Evolutionary conservation across 1,140 invertebrate species (phyloP).

Genomic region (Psix sp.): DNA sequence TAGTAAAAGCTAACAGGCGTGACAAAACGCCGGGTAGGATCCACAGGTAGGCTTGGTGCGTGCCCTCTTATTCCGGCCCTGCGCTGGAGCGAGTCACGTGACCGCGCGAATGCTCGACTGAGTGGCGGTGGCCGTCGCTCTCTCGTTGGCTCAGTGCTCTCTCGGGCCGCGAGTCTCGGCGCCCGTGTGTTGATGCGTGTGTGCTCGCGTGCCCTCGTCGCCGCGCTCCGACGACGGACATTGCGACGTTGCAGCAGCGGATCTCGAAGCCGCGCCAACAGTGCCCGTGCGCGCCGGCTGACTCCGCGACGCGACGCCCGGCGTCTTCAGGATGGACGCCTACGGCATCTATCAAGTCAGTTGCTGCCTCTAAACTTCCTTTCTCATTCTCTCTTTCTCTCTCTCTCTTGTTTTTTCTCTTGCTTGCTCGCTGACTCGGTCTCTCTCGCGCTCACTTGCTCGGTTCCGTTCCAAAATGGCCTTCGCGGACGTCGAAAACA

Average conservation of each 20-base stretch:
- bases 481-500: slow-evolving; percentile 28
- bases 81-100: slow-evolving; percentile 15
- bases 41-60: slow-evolving; percentile 19
- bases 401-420: no score
- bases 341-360: slow-evolving; percentile 76
- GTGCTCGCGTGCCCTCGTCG: slow-evolving; percentile 4
- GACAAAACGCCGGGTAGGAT: slow-evolving; percentile 1
- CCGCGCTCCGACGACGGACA: slow-evolving; percentile 11
- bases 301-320: slow-evolving; percentile 20
- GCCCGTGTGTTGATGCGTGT: slow-evolving; percentile 13
- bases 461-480: slow-evolving; percentile 45
- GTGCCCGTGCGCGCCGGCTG: background rate
- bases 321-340: slow-evolving; percentile 69
- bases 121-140: background rate
- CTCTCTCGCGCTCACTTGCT: slow-evolving; percentile 26
- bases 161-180: slow-evolving; percentile 7
- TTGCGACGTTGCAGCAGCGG: slow-evolving; percentile 15
- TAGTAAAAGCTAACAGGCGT: background rate
- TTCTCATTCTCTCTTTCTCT: slow-evolving; percentile 18
- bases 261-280: slow-evolving; percentile 6
- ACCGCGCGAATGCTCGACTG: background rate
- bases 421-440: no score
- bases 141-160: slow-evolving; percentile 19
- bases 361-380: slow-evolving; percentile 21
- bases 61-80: slow-evolving; percentile 11